These are phyloP conservation scores for Drosophila sulfurigaster DNA, from an alignment of 1,140 invertebrate species.

Conservation along the genomic window DNA sequence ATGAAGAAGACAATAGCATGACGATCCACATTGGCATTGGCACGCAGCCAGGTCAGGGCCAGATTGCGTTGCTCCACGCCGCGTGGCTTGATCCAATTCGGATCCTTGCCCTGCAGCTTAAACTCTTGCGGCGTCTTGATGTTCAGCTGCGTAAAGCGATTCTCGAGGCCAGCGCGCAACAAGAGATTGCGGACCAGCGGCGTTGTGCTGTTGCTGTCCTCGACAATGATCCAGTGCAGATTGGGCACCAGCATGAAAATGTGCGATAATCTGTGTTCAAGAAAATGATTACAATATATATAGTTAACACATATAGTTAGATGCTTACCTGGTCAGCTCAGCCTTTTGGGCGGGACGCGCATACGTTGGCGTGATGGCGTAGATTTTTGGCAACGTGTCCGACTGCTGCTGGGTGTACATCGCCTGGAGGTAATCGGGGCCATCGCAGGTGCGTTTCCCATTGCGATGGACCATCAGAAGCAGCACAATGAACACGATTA, in stretches of 20 bases:
- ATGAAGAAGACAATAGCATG: slow-evolving; percentile 97
- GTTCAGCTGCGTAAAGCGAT: slow-evolving; percentile 77
- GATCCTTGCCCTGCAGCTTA: slow-evolving; percentile 90
- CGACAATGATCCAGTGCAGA: slow-evolving; percentile 98
- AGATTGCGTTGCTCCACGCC: slow-evolving; percentile 97
- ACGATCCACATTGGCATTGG: slow-evolving; percentile 86
- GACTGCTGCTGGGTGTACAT: slow-evolving; percentile 81
- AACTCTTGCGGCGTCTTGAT: slow-evolving; percentile 87
- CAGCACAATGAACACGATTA: slow-evolving; percentile 75
- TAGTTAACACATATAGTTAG: too few species aligned
- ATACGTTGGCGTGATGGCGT: slow-evolving; percentile 97
- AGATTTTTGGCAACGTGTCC: slow-evolving; percentile 89
- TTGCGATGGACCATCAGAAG: slow-evolving; percentile 76
- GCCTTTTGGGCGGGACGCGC: slow-evolving; percentile 96
- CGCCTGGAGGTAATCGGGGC: slow-evolving; percentile 68
- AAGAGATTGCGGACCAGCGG: slow-evolving; percentile 93
- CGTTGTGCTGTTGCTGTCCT: slow-evolving; percentile 93
- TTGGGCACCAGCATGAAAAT: slow-evolving; percentile 95
- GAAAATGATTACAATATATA: neutral
- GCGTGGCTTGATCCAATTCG: slow-evolving; percentile 95
- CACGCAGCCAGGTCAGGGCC: slow-evolving; percentile 94
- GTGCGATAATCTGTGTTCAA: slow-evolving; percentile 91
- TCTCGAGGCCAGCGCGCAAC: slow-evolving; percentile 86
- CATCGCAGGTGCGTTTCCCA: slow-evolving; percentile 73
- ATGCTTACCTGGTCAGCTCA: slow-evolving; percentile 92